phyloP scores from a whole-genome alignment of 2,113 vertebrate species.

The Oenanthe oenanthe region DNA sequence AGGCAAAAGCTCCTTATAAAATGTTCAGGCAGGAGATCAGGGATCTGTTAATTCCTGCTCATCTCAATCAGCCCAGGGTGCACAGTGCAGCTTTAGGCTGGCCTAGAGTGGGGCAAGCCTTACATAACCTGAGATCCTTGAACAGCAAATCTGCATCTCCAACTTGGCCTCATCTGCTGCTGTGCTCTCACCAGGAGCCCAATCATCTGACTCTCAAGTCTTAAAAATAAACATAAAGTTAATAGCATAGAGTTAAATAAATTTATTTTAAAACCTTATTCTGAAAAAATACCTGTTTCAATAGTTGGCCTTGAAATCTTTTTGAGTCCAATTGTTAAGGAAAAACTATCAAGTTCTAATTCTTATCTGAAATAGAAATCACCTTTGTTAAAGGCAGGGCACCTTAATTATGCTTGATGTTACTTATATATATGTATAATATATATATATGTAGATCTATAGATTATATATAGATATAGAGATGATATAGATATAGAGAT shows the following conservation, averaged over 20 bases:
- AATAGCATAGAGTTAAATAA: no score
- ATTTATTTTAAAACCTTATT: background rate
- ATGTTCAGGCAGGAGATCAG: background rate
- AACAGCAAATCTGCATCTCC: background rate
- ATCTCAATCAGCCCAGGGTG: background rate
- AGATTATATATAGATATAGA: no score
- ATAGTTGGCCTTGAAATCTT: background rate
- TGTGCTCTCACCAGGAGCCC: background rate
- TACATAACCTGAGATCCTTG: background rate
- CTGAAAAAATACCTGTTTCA: background rate
- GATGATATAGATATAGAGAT: no score
- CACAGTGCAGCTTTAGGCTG: background rate
- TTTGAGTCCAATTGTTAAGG: background rate
- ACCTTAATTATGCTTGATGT: background rate
- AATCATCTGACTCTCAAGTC: background rate
- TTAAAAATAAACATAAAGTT: background rate
- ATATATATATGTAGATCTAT: no score
- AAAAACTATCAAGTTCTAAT: background rate
- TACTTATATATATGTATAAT: no score
- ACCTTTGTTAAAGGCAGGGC: rapidly evolving
- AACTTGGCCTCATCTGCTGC: background rate
- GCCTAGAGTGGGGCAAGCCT: background rate
- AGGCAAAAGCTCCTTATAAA: background rate
- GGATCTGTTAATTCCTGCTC: background rate
- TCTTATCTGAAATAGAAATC: background rate